These are phyloP conservation scores for Psittacula cyanocephala DNA, from an alignment of 2,113 vertebrate genomes.

Conservation along the genomic window DNA sequence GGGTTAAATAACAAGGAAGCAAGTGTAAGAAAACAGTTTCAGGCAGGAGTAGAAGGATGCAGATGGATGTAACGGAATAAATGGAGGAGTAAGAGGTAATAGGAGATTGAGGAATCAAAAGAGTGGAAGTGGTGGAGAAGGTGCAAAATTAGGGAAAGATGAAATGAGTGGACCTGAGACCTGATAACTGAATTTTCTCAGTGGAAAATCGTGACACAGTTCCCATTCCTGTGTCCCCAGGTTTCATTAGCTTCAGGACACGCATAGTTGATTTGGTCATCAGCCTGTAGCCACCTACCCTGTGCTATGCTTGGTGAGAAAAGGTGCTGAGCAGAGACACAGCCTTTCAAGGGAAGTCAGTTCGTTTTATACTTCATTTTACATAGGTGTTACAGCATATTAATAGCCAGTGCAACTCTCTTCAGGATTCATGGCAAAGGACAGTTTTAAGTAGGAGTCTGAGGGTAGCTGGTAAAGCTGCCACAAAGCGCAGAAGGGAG, in stretches of 20 bases:
- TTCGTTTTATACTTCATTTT: fast-evolving
- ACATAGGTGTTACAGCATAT: background rate
- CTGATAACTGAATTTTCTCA: background rate
- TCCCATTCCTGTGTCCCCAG: background rate
- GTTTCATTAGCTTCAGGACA: background rate
- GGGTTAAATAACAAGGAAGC: background rate
- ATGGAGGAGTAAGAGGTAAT: background rate
- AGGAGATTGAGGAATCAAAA: background rate
- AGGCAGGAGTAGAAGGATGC: background rate
- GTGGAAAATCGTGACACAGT: background rate
- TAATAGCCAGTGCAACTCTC: background rate
- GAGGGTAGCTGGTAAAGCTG: background rate
- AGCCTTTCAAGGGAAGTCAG: background rate
- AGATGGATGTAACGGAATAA: background rate
- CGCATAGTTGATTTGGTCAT: background rate
- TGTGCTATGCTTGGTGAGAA: background rate
- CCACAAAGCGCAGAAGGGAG: background rate
- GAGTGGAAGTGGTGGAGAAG: background rate
- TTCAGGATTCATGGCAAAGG: background rate
- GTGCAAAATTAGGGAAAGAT: background rate
- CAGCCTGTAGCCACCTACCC: background rate
- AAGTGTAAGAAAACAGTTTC: background rate
- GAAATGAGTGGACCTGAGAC: background rate
- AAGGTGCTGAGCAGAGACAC: background rate
- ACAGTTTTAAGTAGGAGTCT: background rate